Base-by-base conservation (phyloP, 2,888 invertebrate species). In the Vanessa cardui region DNA sequence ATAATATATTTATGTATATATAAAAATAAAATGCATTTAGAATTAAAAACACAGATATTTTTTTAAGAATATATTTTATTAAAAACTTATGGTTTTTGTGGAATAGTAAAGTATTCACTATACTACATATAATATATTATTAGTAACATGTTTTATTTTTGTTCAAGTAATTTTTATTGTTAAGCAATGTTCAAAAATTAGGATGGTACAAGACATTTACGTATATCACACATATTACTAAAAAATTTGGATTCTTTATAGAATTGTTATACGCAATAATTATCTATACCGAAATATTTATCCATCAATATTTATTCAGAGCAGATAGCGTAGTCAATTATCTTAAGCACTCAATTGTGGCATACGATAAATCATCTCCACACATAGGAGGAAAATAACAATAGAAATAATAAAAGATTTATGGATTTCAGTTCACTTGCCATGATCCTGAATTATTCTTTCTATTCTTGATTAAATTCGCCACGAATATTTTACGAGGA, bases 321-420 rank as follows among this genome's bases (percentile, higher is more conserved):
- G 64, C 61, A 47, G 50, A 50, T 50, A 50, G 58, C 56, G 20
- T 64, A 74, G 72, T 75, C 74, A 75, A 77, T 77, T 75, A 76
- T 73, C 72, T 71, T 73, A 74, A 73, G 66, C 74, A 66, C 71
- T 75, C 76, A 76, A 76, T 77, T 69, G 72, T 69, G 64, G 60
- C 62, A 70, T 62, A 62, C 66, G 54, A 76, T 77, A 78, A 75
- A 78, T 79, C 77, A 76, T 74, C 68, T 62, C 70, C 70, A 68
- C 77, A 71, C 76, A 74, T 73, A 76, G 71, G 80, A 82, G 81
- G 85, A 87, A 86, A 69, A 66, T 62, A 67, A 69, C 64, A 83
- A 79, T 76, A 56, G 65, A 44, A 54, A 65, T 45, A 74, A 65
- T 69, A 74, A 61, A 61, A 80, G 86, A 88, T 88, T 88, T 86